Base-by-base conservation (phyloP, 2,888 invertebrate genomes). In the Aphodius granarius region DNA sequence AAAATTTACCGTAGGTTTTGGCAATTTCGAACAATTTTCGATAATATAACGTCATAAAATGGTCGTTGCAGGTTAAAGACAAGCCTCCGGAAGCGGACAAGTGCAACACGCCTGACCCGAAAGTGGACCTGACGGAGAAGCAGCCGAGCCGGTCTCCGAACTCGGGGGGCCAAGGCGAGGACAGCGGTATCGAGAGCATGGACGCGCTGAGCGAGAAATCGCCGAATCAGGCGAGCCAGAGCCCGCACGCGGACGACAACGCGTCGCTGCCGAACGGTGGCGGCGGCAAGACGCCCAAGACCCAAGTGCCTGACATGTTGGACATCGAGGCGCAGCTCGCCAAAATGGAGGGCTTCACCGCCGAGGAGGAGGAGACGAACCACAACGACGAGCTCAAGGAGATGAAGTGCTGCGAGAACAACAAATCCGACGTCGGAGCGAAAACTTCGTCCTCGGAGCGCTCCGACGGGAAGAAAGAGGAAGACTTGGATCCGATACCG, bases 181-280 rank as follows among this genome's bases (percentile, higher is more conserved):
- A 96, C 87, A 96, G 96, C 75, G 96, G 96, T 16, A 96, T 96
- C 75, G 96, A 96, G 86, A 95, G 95, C 63, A 96, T 96, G 96
- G 96, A 97, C 85, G 96, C 96, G 1, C 87, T 96, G n/a, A 96
- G 96, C 18, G 96, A 97, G 86, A 96, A 96, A 85, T 82, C 84
- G 17, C 85, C 85, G 66, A 95, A 95, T 86, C 95, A 95, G 85
- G 94, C 94, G 87, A 93, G 91, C 87, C 94, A 89, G 88, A 95
- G 92, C 86, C 95, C 91, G 78, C 91, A 87, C 82, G 83, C 88
- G 79, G 84, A 85, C 78, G 81, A 83, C 78, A 83, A 83, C 70
- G n/a, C n/a, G n/a, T n/a, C n/a, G n/a, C n/a, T n/a, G n/a, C n/a
- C n/a, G n/a, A n/a, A n/a, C n/a, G n/a, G n/a, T n/a, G 83, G 83